Percentiles rank a stretch among this genome's conserved stretches.
Conservation (phyloP, 2,797 vertebrate genomes). For the Mionectes olivaceus region DNA sequence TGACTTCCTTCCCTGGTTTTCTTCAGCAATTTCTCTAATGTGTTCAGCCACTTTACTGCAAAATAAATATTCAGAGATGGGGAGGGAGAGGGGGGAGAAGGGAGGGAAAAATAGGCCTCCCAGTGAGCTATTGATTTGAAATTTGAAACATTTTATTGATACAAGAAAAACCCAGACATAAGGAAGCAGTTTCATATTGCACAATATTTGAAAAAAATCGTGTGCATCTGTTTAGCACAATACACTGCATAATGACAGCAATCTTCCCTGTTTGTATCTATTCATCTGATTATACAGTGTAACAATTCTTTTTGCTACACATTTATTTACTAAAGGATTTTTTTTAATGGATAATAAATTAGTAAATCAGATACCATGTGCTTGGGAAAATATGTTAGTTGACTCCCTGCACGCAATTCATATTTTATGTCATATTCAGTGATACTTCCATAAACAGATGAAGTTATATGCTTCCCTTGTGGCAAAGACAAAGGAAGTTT, state of each 20-base stretch:
- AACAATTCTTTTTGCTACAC: slow-evolving; percentile 81
- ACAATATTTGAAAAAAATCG: slow-evolving; percentile 74
- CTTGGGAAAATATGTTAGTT: slow-evolving; percentile 71
- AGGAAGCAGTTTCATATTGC: slow-evolving; percentile 74
- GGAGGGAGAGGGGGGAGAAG: neutral
- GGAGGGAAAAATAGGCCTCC: slow-evolving; percentile 53
- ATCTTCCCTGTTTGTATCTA: slow-evolving; percentile 81
- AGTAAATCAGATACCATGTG: slow-evolving; percentile 78
- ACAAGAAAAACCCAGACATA: slow-evolving; percentile 71
- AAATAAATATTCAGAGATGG: slow-evolving; percentile 87
- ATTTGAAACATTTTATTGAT: slow-evolving; percentile 77
- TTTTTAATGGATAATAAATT: slow-evolving; percentile 80
- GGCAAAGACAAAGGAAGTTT: slow-evolving; percentile 73
- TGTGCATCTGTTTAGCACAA: slow-evolving; percentile 80
- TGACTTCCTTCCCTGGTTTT: slow-evolving; percentile 80
- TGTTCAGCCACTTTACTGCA: slow-evolving; percentile 84
- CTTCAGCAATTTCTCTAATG: slow-evolving; percentile 84
- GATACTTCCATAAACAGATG: slow-evolving; percentile 18
- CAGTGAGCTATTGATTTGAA: slow-evolving; percentile 76
- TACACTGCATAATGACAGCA: slow-evolving; percentile 80
- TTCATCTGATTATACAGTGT: slow-evolving; percentile 79
- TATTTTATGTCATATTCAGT: slow-evolving; percentile 63
- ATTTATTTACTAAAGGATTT: slow-evolving; percentile 79
- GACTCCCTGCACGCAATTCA: slow-evolving; percentile 66
- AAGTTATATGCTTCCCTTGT: slow-evolving; percentile 54